These are phyloP conservation scores for Ormyrus rosae DNA, from an alignment of 2,888 invertebrate species.

Conservation along the genomic window DNA sequence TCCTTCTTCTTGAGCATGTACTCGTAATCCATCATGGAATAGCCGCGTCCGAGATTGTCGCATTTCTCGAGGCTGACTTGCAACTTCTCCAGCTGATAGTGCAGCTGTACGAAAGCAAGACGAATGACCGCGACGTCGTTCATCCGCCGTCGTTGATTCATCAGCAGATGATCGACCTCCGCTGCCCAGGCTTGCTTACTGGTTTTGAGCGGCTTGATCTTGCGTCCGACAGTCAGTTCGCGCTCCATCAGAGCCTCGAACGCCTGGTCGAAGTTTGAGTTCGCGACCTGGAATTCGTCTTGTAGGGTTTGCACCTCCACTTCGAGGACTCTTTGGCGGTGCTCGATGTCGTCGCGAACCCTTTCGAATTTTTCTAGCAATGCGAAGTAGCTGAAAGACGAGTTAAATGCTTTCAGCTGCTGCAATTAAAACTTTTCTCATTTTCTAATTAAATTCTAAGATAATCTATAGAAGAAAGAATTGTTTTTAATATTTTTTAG, in stretches of 20 bases:
- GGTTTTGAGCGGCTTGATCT: constrained; percentile 11
- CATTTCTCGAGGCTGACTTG: constrained; percentile 32
- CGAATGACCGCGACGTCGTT: constrained; percentile 54
- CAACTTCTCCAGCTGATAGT: constrained; percentile 42
- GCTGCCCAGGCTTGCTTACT: constrained; percentile 1
- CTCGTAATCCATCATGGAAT: constrained; percentile 60
- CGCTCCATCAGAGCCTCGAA: constrained; percentile 48
- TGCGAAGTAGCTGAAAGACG: constrained; percentile 44
- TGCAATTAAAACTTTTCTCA: neutral
- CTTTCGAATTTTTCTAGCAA: constrained; percentile 58
- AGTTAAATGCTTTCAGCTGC: neutral
- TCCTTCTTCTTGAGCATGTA: constrained; percentile 54
- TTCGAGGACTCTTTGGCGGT: constrained; percentile 23
- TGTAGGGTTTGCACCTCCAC: constrained; percentile 20
- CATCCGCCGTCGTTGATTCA: constrained; percentile 52
- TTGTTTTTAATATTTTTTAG: neutral
- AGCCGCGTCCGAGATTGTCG: constrained; percentile 58
- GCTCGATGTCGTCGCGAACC: constrained; percentile 15
- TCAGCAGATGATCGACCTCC: constrained; percentile 41
- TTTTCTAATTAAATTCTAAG: neutral
- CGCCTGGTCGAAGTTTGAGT: constrained; percentile 38
- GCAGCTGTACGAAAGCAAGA: constrained; percentile 53
- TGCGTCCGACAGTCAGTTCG: constrained; percentile 52
- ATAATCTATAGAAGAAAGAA: neutral
- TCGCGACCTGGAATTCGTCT: neutral